Evolutionary conservation across 2,797 vertebrate genomes (phyloP).

Genomic region (Siniperca undulata): DNA sequence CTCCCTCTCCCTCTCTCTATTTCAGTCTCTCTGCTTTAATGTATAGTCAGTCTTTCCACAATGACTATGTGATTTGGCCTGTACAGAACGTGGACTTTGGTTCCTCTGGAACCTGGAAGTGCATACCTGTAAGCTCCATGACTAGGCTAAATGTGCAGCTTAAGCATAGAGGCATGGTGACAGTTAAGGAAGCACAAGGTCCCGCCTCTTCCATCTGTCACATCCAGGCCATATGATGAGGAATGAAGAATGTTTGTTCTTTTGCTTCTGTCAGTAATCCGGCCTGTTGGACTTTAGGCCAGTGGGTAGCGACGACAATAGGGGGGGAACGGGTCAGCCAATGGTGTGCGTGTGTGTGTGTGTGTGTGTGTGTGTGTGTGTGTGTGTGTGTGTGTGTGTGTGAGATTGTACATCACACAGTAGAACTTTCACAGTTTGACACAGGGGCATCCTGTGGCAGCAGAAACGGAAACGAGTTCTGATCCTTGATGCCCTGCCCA

Average conservation of each 20-base stretch:
- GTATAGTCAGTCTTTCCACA: constrained; percentile 54
- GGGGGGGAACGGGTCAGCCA: constrained; percentile 27
- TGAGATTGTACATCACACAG: constrained; percentile 26
- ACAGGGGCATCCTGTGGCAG: constrained; percentile 46
- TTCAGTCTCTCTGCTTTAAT: constrained; percentile 48
- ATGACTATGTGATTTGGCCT: constrained; percentile 50
- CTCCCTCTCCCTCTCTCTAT: constrained; percentile 30
- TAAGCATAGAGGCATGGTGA: constrained; percentile 56
- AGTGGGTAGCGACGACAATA: constrained; percentile 14
- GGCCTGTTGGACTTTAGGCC: constrained; percentile 47
- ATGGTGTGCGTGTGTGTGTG: constrained; percentile 5
- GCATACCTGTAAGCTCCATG: constrained; percentile 34
- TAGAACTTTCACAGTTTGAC: constrained; percentile 56
- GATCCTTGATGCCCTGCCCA: constrained; percentile 47
- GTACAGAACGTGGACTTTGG: constrained; percentile 41
- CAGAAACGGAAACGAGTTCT: constrained; percentile 60
- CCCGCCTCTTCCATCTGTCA: constrained; percentile 74
- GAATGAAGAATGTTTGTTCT: constrained; percentile 52
- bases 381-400: constrained; percentile 8
- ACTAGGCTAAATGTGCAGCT: constrained; percentile 66
- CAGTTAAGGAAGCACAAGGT: constrained; percentile 56
- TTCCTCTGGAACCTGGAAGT: constrained; percentile 48
- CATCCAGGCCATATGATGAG: constrained; percentile 47
- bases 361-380: constrained; percentile 16
- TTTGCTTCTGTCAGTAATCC: constrained; percentile 54